Base-by-base conservation (phyloP, 2,888 invertebrate genomes). In the Gari tellinella region DNA sequence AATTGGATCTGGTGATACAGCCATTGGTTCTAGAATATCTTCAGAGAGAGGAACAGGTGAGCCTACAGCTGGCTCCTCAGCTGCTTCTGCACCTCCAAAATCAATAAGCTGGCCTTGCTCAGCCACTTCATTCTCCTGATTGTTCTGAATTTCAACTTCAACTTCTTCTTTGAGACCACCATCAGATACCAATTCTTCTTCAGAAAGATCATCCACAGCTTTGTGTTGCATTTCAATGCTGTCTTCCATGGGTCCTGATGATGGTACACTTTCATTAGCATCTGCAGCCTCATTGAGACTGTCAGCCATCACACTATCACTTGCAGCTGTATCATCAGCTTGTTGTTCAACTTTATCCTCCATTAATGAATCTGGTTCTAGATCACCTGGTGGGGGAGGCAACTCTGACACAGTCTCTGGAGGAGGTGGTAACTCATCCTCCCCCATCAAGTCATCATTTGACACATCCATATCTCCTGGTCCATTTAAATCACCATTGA, bases 181-280 rank as follows among this genome's bases (percentile, higher is more conserved):
- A 75, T 75, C 72, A 25, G 79, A 79, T 19, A 79, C 79, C 38
- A 79, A 45, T 40, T 79, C 72, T 57, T 75, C 79, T 38, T 79
- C 79, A 49, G 75, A 72, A 15, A 75, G 53, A 65, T 61, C 72
- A 7, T 31, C 31, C 31, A 31, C 10, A 31, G 4, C 5, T 31
- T 31, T 31, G 2, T 31, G 31, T 31, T 4, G 31, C 10, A 31
- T 10, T 31, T 31, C 31, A 31, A 31, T 31, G 31, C 31, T 31
- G 23, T 57, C 57, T 31, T 63, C 58, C n/a, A 49, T 49, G n/a
- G 49, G 48, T 57, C 49, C 58, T 21, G 58, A 56, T 7, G 45
- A n/a, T 38, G 48, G 31, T 40, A 73, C 21, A 52, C 46, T 51
- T 26, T 56, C 49, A 19, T 25, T 21, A 41, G 37, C 49, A 31